Evolutionary conservation across 2,797 vertebrate species (phyloP).

Genomic region (Columba guinea): DNA sequence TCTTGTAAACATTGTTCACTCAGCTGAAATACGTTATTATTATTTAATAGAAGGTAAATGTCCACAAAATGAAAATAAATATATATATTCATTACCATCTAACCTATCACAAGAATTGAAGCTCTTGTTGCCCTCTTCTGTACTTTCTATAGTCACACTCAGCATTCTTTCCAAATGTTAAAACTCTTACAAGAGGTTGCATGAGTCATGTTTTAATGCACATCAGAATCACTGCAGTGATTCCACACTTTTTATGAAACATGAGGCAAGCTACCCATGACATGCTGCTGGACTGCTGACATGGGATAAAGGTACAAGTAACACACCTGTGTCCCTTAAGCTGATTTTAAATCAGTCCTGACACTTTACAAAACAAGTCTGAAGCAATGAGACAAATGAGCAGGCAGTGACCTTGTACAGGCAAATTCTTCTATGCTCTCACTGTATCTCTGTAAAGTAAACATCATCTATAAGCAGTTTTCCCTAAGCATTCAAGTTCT

Average conservation of each 20-base stretch:
- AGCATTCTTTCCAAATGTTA: not conserved
- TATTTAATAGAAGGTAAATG: not conserved
- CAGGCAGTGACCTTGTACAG: not conserved
- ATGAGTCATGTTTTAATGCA: not conserved
- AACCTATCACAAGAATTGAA: not conserved
- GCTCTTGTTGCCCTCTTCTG: not conserved
- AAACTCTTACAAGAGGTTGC: not conserved
- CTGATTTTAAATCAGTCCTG: not conserved
- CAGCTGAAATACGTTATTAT: not conserved
- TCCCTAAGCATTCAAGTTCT: not conserved
- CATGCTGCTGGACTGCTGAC: not conserved
- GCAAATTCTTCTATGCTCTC: not conserved
- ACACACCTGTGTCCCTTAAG: not conserved
- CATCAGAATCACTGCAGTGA: not conserved
- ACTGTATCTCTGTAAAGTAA: not conserved
- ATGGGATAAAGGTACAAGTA: not conserved
- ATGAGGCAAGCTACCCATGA: not conserved
- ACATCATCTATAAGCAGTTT: not conserved
- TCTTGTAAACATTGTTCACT: not conserved
- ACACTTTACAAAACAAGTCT: not conserved
- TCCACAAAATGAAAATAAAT: not conserved
- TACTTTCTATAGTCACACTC: not conserved
- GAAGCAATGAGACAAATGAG: not conserved
- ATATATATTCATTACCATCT: not conserved
- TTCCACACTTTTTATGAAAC: not conserved